Base-by-base conservation (phyloP, 2,888 invertebrate species). In the Synergus laeviventris region DNA sequence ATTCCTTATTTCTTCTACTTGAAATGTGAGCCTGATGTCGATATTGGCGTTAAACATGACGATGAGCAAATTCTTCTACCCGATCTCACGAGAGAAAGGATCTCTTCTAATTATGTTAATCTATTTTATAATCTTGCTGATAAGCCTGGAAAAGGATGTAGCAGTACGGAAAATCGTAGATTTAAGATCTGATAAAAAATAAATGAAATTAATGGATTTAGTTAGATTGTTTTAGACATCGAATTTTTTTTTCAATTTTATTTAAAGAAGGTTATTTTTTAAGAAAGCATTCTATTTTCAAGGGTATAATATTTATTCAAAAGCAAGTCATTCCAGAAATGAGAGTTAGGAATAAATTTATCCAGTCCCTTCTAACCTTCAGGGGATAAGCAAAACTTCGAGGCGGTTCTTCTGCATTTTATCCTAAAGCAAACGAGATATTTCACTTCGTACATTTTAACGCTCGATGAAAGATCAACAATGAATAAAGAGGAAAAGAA, bases 91-190 rank as follows among this genome's bases (percentile, higher is more conserved):
- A 79, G 83, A 31, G 84, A 85, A 75, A 81, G 66, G 77, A 83
- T 85, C 60, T 81, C 80, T 59, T 75, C 75, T 66, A 78, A 83
- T 64, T 82, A 79, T 70, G 78, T 77, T 59, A 77, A 80, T 62
- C 78, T 84, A 73, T 83, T 84, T 78, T 85, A 83, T 76, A 84
- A 84, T 77, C 82, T 84, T 31, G 75, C 77, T 42, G 83, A 85
- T 76, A 85, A 84, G 60, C 82, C 83, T 4, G 82, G 76, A 62
- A 70, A 70, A 74, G 56, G 56, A 8, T 31, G 31, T 31, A 31
- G 7, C 31, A 31, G 3, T 31, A 31, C 31, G 59, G 59, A 14
- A 75, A 75, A 39, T 49, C 64, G 11, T 62, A 64, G 64, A 54
- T 64, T 14, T 54, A 64, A 75, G 45, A 2, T 24, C 16, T 66